Conservation (phyloP, 2,888 invertebrate species). For the Strigamia transsilvanica region DNA sequence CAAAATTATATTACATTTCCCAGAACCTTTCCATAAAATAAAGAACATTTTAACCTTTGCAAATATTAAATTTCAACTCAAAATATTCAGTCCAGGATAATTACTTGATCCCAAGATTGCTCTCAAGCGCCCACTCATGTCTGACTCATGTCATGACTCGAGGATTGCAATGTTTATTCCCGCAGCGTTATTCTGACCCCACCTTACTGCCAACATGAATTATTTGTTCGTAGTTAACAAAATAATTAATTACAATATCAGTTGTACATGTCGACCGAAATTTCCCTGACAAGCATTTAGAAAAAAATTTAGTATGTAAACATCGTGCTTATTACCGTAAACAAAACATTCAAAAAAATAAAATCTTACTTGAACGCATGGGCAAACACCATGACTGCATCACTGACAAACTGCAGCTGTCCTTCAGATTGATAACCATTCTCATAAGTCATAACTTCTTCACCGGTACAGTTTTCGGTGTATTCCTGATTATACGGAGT, state of each 20-base stretch:
- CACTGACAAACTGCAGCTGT: slow-evolving; percentile 95
- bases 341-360: not conserved
- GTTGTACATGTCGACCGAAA: not conserved
- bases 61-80: too few relatives aligned
- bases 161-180: too few relatives aligned
- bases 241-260: not conserved
- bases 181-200: too few relatives aligned
- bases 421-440: slow-evolving; percentile 85
- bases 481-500: slow-evolving; percentile 85
- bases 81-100: too few relatives aligned
- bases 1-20: too few relatives aligned
- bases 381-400: slow-evolving; percentile 94
- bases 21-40: too few relatives aligned
- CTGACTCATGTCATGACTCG: too few relatives aligned
- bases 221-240: not conserved
- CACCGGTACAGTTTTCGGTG: slow-evolving; percentile 76
- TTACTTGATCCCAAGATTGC: too few relatives aligned
- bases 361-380: slow-evolving; percentile 71
- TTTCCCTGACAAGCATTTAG: not conserved
- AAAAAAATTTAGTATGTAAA: not conserved
- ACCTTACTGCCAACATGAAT: too few relatives aligned
- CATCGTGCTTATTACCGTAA: not conserved
- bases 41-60: too few relatives aligned
- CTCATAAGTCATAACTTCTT: slow-evolving; percentile 76
- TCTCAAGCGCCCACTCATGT: too few relatives aligned